These are phyloP conservation scores for Drosophila nigrodunni DNA, from an alignment of 1,140 invertebrate species.

Conservation along the genomic window DNA sequence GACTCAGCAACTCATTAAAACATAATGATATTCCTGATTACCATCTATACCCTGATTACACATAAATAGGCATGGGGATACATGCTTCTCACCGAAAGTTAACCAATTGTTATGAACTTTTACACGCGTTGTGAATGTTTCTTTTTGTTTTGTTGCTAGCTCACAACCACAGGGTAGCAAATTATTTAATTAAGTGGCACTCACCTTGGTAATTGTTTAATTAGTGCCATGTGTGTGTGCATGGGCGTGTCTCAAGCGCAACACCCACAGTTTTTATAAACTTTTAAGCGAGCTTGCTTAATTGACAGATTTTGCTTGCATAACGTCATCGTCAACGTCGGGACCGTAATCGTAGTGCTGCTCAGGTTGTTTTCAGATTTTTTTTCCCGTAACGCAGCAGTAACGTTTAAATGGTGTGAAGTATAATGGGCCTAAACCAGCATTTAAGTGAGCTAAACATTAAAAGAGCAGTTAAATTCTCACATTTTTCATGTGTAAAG, in stretches of 20 bases:
- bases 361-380: not conserved
- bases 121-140: not conserved
- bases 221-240: slow-evolving; percentile 40
- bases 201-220: slow-evolving; percentile 77
- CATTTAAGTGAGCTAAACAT: not conserved
- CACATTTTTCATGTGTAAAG: not conserved
- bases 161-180: slow-evolving; percentile 64
- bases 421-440: not conserved
- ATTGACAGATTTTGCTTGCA: slow-evolving; percentile 62
- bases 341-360: slow-evolving; percentile 8
- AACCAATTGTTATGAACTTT: not conserved
- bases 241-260: slow-evolving; percentile 13
- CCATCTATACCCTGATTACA: not conserved
- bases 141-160: slow-evolving; percentile 38
- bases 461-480: not conserved
- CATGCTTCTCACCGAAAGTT: not conserved
- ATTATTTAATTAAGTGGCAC: slow-evolving; percentile 79
- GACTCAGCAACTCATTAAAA: no score
- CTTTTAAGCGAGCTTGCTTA: slow-evolving; percentile 69
- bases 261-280: slow-evolving; percentile 42
- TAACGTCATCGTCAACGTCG: slow-evolving; percentile 15
- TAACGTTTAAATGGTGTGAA: no score
- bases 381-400: not conserved
- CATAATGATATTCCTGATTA: no score
- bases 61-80: not conserved